Percentiles rank a stretch among this genome's conserved stretches.
phyloP scores from a whole-genome alignment of 2,888 invertebrate genomes.

The Mimumesa dahlbomi region DNA sequence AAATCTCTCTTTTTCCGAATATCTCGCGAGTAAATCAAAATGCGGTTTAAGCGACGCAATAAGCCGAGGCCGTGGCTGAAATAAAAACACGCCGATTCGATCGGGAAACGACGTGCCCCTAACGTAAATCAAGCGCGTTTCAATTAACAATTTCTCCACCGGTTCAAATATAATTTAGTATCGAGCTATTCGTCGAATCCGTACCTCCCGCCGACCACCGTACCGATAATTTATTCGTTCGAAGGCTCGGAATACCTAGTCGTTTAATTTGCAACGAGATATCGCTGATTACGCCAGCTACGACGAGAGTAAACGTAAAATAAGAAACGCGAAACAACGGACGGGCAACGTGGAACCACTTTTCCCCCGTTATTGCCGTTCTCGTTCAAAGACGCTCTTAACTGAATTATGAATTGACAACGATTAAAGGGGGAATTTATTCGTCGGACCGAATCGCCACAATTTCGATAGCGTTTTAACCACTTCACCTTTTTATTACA shows the following conservation, averaged over 20 bases:
- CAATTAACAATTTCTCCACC: conserved; percentile 31
- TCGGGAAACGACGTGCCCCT: conserved; percentile 8
- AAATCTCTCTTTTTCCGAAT: conserved; percentile 8
- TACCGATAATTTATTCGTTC: conserved; percentile 19
- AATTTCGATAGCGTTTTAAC: conserved; percentile 19
- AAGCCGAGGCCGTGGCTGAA: conserved; percentile 2
- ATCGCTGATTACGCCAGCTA: background rate
- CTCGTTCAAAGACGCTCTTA: too few relatives aligned
- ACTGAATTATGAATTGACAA: background rate
- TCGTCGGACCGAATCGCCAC: background rate
- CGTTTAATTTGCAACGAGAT: conserved; percentile 1
- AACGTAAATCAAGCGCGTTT: conserved; percentile 35
- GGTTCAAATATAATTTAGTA: conserved; percentile 32
- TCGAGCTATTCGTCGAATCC: conserved; percentile 25
- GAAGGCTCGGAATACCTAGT: conserved; percentile 1
- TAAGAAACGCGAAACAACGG: too few relatives aligned
- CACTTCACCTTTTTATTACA: conserved; percentile 31
- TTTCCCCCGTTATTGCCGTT: too few relatives aligned
- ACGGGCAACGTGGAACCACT: too few relatives aligned
- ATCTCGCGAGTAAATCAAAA: conserved; percentile 15
- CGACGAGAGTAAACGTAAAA: too few relatives aligned
- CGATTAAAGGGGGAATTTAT: conserved; percentile 6
- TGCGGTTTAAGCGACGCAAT: background rate
- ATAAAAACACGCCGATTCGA: conserved; percentile 9
- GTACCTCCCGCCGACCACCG: background rate